Evolutionary conservation across 2,113 vertebrate genomes (phyloP), one percentile per base, ranked within the genome.

Genomic region (Motacilla alba): DNA sequence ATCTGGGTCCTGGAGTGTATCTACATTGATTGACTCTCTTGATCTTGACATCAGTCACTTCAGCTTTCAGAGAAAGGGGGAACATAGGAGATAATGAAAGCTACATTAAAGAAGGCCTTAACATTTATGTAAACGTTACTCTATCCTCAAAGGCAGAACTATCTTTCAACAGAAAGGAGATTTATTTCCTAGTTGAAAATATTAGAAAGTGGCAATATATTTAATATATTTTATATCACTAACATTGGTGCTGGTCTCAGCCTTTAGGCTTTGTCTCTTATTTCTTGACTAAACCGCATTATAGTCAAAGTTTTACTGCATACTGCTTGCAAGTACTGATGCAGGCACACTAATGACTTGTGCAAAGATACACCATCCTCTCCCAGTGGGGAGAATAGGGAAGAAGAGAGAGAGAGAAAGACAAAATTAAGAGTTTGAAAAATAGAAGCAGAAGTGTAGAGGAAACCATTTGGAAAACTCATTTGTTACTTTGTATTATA

Each of bases 21-120:
- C 98, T 98, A 15, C 96, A 95, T 96, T 96, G 96, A 98, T 97
- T 96, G 97, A 97, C 95, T 98, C 97, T 97, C 98, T 98, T 98
- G 98, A 98, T 98, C 98, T 98, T 98, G 98, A 98, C 97, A 98
- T 98, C 97, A 97, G 97, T 98, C 97, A 98, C 91, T 98, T 93
- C 85, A 83, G 94, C 92, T 97, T 96, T 96, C 94, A 97, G 89
- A 83, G 82, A 90, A 97, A 97, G 89, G 95, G 83, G 87, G 73
- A 94, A 87, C 91, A 30, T 73, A 93, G 86, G 88, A 98, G 98
- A 98, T 98, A 98, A 98, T 98, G 98, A 97, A 97, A 98, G 96
- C 86, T 97, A 93, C 97, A 97, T 97, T 97, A 97, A 97, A 97
- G 97, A 96, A 94, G 93, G 96, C 95, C 90, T 94, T 97, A 95